phyloP scores from a whole-genome alignment of 1,140 invertebrate species.

The Drosophila burlai region DNA sequence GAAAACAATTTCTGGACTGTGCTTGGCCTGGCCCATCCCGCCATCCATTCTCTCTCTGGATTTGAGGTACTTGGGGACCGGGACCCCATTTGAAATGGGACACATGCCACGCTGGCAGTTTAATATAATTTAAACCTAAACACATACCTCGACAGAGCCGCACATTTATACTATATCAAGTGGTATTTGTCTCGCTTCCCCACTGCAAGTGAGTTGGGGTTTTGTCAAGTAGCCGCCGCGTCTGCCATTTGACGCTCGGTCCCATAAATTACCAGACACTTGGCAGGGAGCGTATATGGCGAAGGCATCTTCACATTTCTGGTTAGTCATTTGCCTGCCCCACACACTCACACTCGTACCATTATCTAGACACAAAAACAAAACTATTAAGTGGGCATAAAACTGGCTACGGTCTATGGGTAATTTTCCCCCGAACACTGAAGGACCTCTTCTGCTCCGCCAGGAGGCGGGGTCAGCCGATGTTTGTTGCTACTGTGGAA shows the following conservation, averaged over 20 bases:
- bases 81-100: slow-evolving; percentile 64
- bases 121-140: slow-evolving; percentile 83
- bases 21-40: neutral
- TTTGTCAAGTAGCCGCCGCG: slow-evolving; percentile 75
- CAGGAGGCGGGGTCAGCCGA: slow-evolving; percentile 18
- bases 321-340: slow-evolving; percentile 75
- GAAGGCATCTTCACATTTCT: slow-evolving; percentile 75
- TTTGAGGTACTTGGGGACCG: slow-evolving; percentile 10
- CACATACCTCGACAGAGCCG: slow-evolving; percentile 57
- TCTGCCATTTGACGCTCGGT: slow-evolving; percentile 73
- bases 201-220: slow-evolving; percentile 45
- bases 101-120: slow-evolving; percentile 79
- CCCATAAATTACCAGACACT: slow-evolving; percentile 77
- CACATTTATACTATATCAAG: slow-evolving; percentile 39
- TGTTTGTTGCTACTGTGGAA: slow-evolving; percentile 27
- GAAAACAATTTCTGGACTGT: slow-evolving; percentile 67
- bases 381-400: slow-evolving; percentile 82
- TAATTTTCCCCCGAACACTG: slow-evolving; percentile 26
- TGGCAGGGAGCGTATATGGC: slow-evolving; percentile 46
- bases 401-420: slow-evolving; percentile 53
- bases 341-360: slow-evolving; percentile 5
- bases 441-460: slow-evolving; percentile 37
- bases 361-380: slow-evolving; percentile 67
- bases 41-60: slow-evolving; percentile 11
- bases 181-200: slow-evolving; percentile 32